Conservation (phyloP, 1,140 invertebrate species). For the Aricia agestis region DNA sequence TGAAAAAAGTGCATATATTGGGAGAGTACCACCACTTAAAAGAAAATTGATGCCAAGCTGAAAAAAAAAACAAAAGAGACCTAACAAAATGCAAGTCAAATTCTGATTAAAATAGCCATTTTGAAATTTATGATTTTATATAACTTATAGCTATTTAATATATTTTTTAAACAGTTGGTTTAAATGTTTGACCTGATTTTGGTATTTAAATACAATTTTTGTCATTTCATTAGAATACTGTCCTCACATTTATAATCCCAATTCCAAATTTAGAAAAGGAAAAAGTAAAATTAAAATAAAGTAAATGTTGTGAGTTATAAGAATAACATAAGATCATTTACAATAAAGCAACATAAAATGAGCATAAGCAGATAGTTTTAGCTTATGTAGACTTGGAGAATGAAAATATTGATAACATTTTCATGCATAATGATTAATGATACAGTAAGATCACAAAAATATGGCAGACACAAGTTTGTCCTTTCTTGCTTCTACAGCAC, state of each 20-base stretch:
- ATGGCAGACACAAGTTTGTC: background rate
- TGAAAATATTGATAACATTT: slow-evolving; percentile 7
- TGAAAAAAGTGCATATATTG: no score
- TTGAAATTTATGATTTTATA: no score
- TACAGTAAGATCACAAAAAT: slow-evolving; percentile 13
- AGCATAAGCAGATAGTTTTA: background rate
- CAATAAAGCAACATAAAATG: slow-evolving; percentile 10
- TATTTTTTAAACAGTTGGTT: no score
- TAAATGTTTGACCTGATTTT: no score
- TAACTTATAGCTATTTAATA: no score
- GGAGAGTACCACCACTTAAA: no score
- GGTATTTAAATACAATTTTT: background rate
- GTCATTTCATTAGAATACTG: background rate
- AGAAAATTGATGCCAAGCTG: no score
- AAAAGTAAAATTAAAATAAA: background rate
- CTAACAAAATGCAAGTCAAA: no score
- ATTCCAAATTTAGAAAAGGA: slow-evolving; percentile 2
- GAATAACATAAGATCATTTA: background rate
- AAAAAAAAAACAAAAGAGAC: no score
- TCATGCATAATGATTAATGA: background rate
- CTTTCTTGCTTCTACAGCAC: background rate
- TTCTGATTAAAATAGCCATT: no score
- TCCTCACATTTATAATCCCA: background rate
- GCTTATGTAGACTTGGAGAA: background rate
- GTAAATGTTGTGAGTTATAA: background rate